phyloP scores from a whole-genome alignment of 2,797 vertebrate genomes.

The Margarornis squamiger region DNA sequence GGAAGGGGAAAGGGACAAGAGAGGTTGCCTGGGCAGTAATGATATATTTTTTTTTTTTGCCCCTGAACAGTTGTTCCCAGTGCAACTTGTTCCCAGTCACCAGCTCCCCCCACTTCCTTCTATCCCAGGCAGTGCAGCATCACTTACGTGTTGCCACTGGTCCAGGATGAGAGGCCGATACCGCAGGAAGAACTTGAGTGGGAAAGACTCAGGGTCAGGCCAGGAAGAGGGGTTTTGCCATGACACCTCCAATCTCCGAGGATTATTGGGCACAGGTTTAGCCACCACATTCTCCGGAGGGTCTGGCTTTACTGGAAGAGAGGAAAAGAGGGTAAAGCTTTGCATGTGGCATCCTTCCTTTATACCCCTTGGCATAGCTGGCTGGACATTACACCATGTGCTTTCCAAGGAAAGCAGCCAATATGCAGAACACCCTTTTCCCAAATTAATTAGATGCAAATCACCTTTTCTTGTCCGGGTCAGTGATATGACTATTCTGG shows the following conservation, averaged over 20 bases:
- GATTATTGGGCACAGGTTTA: conserved; percentile 85
- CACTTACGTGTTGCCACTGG: conserved; percentile 96
- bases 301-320: conserved; percentile 90
- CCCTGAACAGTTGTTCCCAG: neutral
- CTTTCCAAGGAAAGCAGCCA: neutral
- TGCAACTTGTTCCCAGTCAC: neutral
- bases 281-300: conserved; percentile 93
- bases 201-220: conserved; percentile 94
- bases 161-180: conserved; percentile 95
- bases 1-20: neutral
- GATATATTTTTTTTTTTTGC: neutral
- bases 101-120: fast-evolving
- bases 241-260: conserved; percentile 88
- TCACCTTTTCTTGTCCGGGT: neutral
- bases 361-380: neutral
- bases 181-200: conserved; percentile 95
- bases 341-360: neutral
- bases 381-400: neutral
- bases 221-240: conserved; percentile 94
- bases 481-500: neutral
- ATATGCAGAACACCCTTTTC: neutral
- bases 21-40: neutral
- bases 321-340: neutral
- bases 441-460: neutral
- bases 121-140: neutral